A percentile compares a stretch with the other conserved stretches of the same genome.
phyloP scores from a whole-genome alignment of 2,113 vertebrate species.

The Seriola dumerili region DNA sequence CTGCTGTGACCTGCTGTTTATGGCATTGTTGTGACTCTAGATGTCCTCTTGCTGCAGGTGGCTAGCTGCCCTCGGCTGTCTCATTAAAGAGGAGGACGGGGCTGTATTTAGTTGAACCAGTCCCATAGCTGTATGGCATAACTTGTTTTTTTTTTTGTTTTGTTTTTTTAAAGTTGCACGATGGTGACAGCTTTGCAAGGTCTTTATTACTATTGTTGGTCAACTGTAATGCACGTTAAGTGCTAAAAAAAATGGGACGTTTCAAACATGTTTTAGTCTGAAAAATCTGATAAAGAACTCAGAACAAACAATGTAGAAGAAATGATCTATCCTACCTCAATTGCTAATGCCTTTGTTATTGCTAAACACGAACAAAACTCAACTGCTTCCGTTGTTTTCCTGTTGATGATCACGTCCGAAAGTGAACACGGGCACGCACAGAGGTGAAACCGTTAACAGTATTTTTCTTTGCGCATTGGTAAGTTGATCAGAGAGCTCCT shows the following conservation, averaged over 20 bases:
- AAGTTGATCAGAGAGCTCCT: conserved; percentile 47
- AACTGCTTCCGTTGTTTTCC: not conserved
- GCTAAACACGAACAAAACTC: not conserved
- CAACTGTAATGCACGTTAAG: not conserved
- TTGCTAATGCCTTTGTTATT: too few species aligned
- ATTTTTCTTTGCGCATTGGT: not conserved
- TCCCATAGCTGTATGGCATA: not conserved
- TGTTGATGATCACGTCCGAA: not conserved
- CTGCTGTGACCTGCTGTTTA: too few species aligned
- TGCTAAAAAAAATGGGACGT: too few species aligned
- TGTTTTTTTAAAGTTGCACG: not conserved
- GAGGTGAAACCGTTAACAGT: conserved; percentile 1
- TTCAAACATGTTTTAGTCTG: too few species aligned
- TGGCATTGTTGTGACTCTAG: too few species aligned
- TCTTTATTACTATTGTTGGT: not conserved
- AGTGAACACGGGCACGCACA: not conserved
- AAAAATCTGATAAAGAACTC: too few species aligned
- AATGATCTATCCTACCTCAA: too few species aligned
- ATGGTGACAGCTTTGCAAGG: not conserved
- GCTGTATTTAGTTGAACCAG: too few species aligned
- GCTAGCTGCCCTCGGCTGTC: not conserved
- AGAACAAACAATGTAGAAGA: not conserved
- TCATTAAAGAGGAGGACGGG: not conserved
- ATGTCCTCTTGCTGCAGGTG: too few species aligned
- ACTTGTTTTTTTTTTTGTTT: not conserved